A percentile compares a stretch with the other conserved stretches of the same genome.
These are phyloP conservation scores for Synchiropus splendidus DNA, from an alignment of 2,113 vertebrate species.

Conservation along the genomic window DNA sequence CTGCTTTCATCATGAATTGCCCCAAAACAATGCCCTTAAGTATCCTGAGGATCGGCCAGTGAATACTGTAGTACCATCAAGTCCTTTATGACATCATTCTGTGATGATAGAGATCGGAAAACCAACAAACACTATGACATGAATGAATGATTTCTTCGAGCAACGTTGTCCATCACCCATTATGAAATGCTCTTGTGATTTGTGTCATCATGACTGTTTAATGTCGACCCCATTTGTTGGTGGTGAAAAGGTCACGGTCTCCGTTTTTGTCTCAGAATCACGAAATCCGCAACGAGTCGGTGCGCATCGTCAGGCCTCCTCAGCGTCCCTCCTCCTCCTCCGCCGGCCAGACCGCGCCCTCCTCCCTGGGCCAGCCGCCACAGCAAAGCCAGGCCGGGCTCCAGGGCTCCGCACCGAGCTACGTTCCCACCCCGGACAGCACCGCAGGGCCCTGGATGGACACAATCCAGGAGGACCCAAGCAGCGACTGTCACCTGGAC, in stretches of 20 bases:
- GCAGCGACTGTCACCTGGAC: conserved; percentile 78
- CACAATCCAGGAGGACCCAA: conserved; percentile 95
- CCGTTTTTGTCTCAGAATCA: conserved; percentile 68
- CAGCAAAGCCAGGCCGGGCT: conserved; percentile 18
- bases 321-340: conserved; percentile 56
- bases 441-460: conserved; percentile 77
- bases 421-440: conserved; percentile 46
- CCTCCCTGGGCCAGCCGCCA: conserved; percentile 52
- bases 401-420: conserved; percentile 36
- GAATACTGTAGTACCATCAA: no score
- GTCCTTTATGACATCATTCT: no score
- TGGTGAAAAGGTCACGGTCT: conserved; percentile 10
- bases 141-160: no score
- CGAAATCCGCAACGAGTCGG: conserved; percentile 83
- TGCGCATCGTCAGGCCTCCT: conserved; percentile 79
- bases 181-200: no score
- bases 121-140: no score
- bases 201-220: no score
- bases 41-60: no score
- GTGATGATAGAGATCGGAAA: no score
- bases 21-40: no score
- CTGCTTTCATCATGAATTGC: no score
- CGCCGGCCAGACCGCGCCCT: conserved; percentile 49
- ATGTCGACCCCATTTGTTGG: no score
- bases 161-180: no score